phyloP scores from a whole-genome alignment of 1,140 invertebrate species.

The Gryllus bimaculatus region DNA sequence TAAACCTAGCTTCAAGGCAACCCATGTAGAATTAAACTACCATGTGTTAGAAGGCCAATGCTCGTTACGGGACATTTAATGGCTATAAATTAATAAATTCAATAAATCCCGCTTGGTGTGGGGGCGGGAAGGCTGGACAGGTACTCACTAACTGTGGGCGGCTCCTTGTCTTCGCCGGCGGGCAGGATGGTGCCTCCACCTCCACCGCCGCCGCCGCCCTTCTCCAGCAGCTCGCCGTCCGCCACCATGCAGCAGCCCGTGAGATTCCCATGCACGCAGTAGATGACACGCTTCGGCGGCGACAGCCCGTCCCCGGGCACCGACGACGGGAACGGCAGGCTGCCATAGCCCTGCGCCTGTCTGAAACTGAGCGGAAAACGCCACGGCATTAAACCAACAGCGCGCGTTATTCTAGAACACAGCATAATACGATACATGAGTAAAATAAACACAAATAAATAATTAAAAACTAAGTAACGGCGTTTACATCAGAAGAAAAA shows the following conservation, averaged over 20 bases:
- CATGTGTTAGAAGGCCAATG: no score
- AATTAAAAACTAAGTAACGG: no score
- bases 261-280: constrained; percentile 43
- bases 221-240: constrained; percentile 29
- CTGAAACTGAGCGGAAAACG: not conserved
- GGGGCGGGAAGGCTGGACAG: not conserved
- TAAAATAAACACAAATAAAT: no score
- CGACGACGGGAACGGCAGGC: not conserved
- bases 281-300: constrained; percentile 36
- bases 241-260: constrained; percentile 39
- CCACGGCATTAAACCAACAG: no score
- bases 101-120: no score
- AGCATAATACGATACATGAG: no score
- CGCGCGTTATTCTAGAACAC: no score
- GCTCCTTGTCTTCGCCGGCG: not conserved
- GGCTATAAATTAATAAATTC: no score
- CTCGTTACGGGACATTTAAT: no score
- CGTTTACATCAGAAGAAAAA: no score
- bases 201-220: constrained; percentile 23
- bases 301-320: not conserved
- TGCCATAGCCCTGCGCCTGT: not conserved
- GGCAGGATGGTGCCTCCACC: not conserved
- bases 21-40: no score
- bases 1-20: no score
- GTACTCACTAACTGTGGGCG: constrained; percentile 8